These are phyloP conservation scores for Octodonta nipae DNA, from an alignment of 2,888 invertebrate species.

Conservation along the genomic window DNA sequence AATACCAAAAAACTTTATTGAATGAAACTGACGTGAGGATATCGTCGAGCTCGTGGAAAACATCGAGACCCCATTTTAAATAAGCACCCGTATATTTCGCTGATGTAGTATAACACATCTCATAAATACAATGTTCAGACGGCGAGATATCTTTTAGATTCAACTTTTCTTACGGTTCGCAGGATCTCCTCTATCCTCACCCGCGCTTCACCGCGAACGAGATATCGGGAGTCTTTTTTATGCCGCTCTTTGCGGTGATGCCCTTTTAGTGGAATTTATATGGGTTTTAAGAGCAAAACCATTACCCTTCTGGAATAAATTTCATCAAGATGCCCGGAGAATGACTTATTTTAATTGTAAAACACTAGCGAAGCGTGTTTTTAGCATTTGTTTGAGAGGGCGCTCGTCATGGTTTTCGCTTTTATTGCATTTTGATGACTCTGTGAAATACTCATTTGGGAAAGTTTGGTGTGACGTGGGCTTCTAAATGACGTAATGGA, in stretches of 20 bases:
- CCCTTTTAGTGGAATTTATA: constrained; percentile 16
- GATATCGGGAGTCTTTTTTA: constrained; percentile 12
- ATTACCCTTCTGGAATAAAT: constrained; percentile 14
- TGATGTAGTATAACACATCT: too few relatives aligned
- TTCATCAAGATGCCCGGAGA: constrained; percentile 12
- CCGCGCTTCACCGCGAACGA: too few relatives aligned
- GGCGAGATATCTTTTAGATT: constrained; percentile 8
- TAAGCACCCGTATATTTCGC: too few relatives aligned
- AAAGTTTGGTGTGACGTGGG: too few relatives aligned
- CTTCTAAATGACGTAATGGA: too few relatives aligned
- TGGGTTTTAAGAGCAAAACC: constrained; percentile 15
- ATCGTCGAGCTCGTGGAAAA: too few relatives aligned
- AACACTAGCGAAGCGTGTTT: constrained; percentile 9
- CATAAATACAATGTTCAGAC: constrained; percentile 6
- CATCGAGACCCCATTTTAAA: too few relatives aligned
- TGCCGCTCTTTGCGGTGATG: constrained; percentile 13
- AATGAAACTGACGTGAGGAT: too few relatives aligned
- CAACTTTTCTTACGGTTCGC: constrained; percentile 6
- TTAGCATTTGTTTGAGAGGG: constrained; percentile 11
- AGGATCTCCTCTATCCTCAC: constrained; percentile 7
- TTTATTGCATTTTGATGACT: constrained; percentile 6
- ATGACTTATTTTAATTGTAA: constrained; percentile 16
- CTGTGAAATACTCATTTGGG: too few relatives aligned
- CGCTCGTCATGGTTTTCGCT: constrained; percentile 7
- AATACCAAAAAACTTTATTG: too few relatives aligned